A percentile compares a stretch with the other conserved stretches of the same genome.
Evolutionary conservation across 53 echinoderm and acorn worm species (phyloP).

Genomic region (Pentamera pediparva): DNA sequence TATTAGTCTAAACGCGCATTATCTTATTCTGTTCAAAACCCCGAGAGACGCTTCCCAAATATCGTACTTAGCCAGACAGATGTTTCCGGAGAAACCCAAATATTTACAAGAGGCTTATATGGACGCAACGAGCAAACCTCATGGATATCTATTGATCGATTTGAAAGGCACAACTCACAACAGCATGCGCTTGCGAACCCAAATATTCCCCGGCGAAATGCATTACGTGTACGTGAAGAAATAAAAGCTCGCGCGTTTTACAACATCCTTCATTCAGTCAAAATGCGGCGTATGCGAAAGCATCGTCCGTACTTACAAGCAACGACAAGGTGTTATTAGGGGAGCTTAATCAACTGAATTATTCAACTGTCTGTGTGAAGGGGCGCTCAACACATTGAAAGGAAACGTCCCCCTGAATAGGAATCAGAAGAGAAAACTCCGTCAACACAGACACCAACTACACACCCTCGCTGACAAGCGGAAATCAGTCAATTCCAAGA

Average conservation of each 20-base stretch:
- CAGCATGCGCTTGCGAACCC: constrained; percentile 40
- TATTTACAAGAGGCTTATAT: constrained; percentile 61
- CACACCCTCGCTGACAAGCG: constrained; percentile 40
- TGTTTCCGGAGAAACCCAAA: constrained; percentile 56
- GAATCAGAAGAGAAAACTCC: constrained; percentile 40
- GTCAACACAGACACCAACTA: constrained; percentile 35
- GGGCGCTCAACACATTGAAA: constrained; percentile 45
- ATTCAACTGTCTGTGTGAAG: constrained; percentile 49
- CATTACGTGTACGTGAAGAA: constrained; percentile 47
- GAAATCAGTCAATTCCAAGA: constrained; percentile 19
- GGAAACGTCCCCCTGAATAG: constrained; percentile 54
- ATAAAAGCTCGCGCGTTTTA: no score
- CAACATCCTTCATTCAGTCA: constrained; percentile 21
- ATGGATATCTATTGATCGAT: constrained; percentile 69
- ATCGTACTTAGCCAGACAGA: constrained; percentile 57
- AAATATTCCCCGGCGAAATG: constrained; percentile 56
- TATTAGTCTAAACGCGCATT: constrained; percentile 74
- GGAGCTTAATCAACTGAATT: constrained; percentile 52
- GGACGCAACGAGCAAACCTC: constrained; percentile 59
- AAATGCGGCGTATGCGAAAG: constrained; percentile 14
- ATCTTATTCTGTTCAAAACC: constrained; percentile 70
- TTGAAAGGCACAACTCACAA: constrained; percentile 58
- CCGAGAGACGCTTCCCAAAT: constrained; percentile 73
- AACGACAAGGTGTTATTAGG: constrained; percentile 55
- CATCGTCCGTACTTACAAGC: constrained; percentile 55